Evolutionary conservation across 2,113 vertebrate species (phyloP), one percentile per base, ranked within the genome.

Genomic region (Gymnogyps californianus): DNA sequence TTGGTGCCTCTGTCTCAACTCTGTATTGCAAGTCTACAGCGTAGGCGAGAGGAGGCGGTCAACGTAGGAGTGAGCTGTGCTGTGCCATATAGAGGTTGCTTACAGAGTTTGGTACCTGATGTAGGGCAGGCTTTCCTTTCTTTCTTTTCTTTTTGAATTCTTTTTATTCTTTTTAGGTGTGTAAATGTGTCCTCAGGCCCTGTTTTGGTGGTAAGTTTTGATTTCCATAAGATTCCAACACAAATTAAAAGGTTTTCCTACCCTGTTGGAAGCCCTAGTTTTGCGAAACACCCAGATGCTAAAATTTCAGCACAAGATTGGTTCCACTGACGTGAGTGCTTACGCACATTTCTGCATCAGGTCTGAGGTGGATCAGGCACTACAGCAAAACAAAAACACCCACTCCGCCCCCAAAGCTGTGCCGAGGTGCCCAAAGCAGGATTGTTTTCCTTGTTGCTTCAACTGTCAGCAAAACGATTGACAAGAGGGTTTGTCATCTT

Each of bases 381-480:
- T 32, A 20, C 32, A 86, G n/a, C 5, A 80, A 90, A 84, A 58
- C 13, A 46, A 81, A 67, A 72, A 18, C 38, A 47, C 13, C 47
- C 67, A 59, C 34, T 29, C 36, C 26, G 65, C 24, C 20, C 5
- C 29, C 64, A 76, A 67, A 84, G 20, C 11, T 65, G 8, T 26
- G 16, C 42, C 74, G 49, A 75, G 20, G 25, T 80, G 24, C 13
- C 49, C 31, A 44, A 71, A 64, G 29, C 9, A 65, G 34, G 26
- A 36, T 55, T 89, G 14, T 83, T 96, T 90, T 90, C 40, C 55
- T 42, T 78, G 34, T 67, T 82, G 40, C 42, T 83, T 67, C 49
- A 90, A 16, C 11, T 83, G 38, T 38, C 0, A 0, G 62, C 15
- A 74, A 79, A 72, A 87, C 70, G 55, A 81, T 55, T 94, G 95